Conservation (phyloP, 2,113 vertebrate species). For the Phoxinus phoxinus region DNA sequence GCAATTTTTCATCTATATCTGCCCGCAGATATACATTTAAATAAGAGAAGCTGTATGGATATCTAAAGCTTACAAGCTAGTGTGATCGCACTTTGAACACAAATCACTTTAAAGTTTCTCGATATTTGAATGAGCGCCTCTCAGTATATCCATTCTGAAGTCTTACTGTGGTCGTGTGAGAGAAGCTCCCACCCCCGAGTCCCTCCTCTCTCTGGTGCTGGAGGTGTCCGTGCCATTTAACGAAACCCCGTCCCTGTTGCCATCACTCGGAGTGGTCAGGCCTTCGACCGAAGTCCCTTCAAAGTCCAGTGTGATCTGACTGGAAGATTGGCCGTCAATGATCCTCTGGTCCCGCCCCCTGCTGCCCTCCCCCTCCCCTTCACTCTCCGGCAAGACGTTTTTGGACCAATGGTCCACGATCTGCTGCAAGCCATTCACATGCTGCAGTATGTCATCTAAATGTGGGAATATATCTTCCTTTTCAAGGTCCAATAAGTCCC, state of each 20-base stretch:
- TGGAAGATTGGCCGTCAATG: constrained; percentile 70
- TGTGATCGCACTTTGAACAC: too few relatives aligned
- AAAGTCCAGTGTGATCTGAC: constrained; percentile 88
- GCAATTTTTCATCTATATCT: too few relatives aligned
- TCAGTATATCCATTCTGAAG: not conserved
- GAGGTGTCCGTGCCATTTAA: constrained; percentile 87
- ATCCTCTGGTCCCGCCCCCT: constrained; percentile 69
- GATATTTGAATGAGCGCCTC: not conserved
- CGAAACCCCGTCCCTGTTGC: constrained; percentile 88
- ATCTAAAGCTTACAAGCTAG: too few relatives aligned
- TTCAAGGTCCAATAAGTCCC: constrained; percentile 92
- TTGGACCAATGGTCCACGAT: constrained; percentile 93
- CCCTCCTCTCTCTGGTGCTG: constrained; percentile 89
- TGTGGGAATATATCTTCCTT: constrained; percentile 90
- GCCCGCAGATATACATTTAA: too few relatives aligned
- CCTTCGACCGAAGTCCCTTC: constrained; percentile 90
- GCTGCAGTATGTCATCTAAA: constrained; percentile 92
- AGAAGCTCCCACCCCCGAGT: constrained; percentile 94
- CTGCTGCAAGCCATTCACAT: constrained; percentile 89
- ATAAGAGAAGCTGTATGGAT: too few relatives aligned
- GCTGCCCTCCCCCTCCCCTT: constrained; percentile 60
- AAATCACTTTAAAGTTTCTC: too few relatives aligned
- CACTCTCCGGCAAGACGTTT: constrained; percentile 80
- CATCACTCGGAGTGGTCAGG: constrained; percentile 86
- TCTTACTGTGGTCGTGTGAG: constrained; percentile 90